Percentiles rank a stretch among this genome's conserved stretches.
Conservation (phyloP, 2,797 vertebrate species). For the Petrocephalus sullivani region DNA sequence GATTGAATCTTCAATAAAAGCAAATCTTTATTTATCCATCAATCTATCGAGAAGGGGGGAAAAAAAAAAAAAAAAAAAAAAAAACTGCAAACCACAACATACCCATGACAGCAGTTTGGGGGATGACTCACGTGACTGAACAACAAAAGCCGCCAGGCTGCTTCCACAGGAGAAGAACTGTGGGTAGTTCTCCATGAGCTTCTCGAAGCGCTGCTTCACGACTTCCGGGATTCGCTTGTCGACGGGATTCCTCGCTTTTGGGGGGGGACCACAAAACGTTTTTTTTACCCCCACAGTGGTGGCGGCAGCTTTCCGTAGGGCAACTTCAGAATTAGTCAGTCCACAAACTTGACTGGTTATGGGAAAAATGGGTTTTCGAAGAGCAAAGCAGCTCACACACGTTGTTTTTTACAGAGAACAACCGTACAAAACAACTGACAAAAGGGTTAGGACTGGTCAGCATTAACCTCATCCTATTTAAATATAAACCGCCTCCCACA, state of each 20-base stretch:
- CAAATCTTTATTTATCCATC: background rate
- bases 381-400: background rate
- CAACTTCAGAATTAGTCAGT: background rate
- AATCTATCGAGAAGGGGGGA: slow-evolving; percentile 30
- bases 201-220: slow-evolving; percentile 65
- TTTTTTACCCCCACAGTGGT: background rate
- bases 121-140: slow-evolving; percentile 71
- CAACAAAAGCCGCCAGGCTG: slow-evolving; percentile 81
- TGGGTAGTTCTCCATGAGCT: slow-evolving; percentile 60
- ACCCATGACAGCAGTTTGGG: background rate
- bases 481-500: background rate
- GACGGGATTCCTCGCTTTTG: slow-evolving; percentile 58
- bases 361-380: background rate
- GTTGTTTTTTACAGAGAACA: no score
- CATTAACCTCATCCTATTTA: no score
- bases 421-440: no score
- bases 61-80: background rate
- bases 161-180: slow-evolving; percentile 68
- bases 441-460: background rate
- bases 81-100: background rate
- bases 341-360: background rate
- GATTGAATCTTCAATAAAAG: background rate
- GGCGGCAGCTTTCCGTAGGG: background rate
- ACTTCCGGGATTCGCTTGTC: slow-evolving; percentile 62
- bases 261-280: background rate